Conservation (phyloP, 2,113 vertebrate genomes). For the Nibea coibor region DNA sequence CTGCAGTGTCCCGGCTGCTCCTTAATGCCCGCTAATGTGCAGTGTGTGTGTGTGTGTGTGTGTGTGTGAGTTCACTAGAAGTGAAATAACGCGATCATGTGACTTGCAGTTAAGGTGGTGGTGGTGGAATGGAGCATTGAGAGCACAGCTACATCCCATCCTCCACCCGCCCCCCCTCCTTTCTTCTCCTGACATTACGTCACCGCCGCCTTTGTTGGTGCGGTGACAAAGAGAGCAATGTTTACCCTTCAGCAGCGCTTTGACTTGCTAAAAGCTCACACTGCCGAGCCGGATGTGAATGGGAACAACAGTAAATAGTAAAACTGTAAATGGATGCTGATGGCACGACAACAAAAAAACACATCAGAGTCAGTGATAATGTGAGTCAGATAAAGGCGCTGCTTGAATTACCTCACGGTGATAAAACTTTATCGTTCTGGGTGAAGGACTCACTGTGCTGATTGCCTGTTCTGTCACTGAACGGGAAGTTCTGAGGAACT, state of each 20-base stretch:
- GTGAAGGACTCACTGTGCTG: slow-evolving; percentile 2
- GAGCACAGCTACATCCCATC: slow-evolving; percentile 26
- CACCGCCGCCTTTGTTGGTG: slow-evolving; percentile 78
- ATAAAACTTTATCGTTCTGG: neutral
- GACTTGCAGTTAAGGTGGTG: slow-evolving; percentile 25
- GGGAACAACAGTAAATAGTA: neutral
- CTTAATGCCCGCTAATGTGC: slow-evolving; percentile 18
- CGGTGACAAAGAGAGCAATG: slow-evolving; percentile 81
- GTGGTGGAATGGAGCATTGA: neutral
- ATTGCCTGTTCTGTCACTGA: neutral
- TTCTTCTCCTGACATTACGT: slow-evolving; percentile 60
- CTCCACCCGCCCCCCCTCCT: neutral
- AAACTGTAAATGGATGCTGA: slow-evolving; percentile 3
- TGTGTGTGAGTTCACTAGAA: neutral
- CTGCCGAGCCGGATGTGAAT: slow-evolving; percentile 8
- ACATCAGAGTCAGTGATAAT: too few species aligned
- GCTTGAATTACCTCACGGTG: neutral
- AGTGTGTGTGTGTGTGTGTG: neutral
- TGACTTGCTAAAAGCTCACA: slow-evolving; percentile 50
- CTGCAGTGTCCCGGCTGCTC: neutral
- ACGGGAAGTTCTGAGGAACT: neutral
- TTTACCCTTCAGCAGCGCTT: slow-evolving; percentile 60
- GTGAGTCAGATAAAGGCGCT: neutral
- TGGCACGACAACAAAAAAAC: too few species aligned
- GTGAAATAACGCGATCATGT: slow-evolving; percentile 39